Percentiles rank a stretch among this genome's conserved stretches.
phyloP scores from a whole-genome alignment of 2,113 vertebrate genomes.

The Isurus oxyrinchus region DNA sequence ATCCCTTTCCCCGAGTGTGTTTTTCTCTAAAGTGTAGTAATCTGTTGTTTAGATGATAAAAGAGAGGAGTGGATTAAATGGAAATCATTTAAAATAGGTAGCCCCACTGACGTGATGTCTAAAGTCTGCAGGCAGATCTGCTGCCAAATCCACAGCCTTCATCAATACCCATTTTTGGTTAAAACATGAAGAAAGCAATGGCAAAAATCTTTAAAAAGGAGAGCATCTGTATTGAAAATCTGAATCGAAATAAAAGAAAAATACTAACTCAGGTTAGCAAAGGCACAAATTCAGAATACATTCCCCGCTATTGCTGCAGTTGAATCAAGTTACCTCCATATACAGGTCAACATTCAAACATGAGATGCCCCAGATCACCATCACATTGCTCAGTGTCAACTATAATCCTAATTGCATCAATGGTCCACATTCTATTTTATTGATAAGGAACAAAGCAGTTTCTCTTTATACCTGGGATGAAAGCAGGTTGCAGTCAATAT shows the following conservation, averaged over 20 bases:
- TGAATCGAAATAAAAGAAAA: not conserved
- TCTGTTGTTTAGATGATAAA: not conserved
- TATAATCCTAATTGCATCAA: not conserved
- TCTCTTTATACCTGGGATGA: slow-evolving; percentile 76
- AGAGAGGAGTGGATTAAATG: not conserved
- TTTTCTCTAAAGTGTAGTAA: not conserved
- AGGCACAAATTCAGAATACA: not conserved
- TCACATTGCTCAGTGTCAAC: not conserved
- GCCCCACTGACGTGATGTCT: not conserved
- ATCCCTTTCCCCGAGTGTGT: not conserved
- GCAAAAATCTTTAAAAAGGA: not conserved
- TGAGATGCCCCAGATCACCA: not conserved
- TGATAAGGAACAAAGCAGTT: not conserved
- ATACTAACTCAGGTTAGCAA: not conserved
- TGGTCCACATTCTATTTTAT: not conserved
- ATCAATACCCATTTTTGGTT: not conserved
- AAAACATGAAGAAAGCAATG: not conserved
- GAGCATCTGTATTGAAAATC: not conserved
- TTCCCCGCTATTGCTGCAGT: not conserved
- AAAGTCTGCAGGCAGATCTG: not conserved
- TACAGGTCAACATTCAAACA: not conserved
- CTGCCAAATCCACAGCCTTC: not conserved
- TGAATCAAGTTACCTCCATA: not conserved
- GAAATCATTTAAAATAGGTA: not conserved
- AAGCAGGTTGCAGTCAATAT: slow-evolving; percentile 89